A percentile compares a stretch with the other conserved stretches of the same genome.
These are phyloP conservation scores for Chymomyza costata DNA, from an alignment of 1,140 invertebrate species.

Conservation along the genomic window DNA sequence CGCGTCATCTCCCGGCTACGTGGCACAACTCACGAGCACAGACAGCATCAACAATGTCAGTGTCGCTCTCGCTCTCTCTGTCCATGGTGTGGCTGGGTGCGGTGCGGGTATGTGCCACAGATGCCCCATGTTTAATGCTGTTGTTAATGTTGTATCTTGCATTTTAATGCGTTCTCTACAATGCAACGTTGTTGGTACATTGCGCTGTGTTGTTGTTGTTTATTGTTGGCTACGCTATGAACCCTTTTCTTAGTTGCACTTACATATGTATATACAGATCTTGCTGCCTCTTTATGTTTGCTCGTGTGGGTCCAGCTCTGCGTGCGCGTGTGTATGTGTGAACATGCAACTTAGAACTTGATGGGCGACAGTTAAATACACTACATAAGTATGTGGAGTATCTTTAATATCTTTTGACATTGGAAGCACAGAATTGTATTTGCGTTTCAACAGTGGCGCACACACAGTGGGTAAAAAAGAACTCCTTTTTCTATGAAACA, in stretches of 20 bases:
- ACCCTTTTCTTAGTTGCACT: neutral
- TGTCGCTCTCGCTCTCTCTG: no score
- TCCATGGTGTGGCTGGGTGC: no score
- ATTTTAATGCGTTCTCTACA: neutral
- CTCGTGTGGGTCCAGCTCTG: slow-evolving; percentile 17
- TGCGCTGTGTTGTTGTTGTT: slow-evolving; percentile 39
- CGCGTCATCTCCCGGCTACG: no score
- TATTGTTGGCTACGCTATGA: slow-evolving; percentile 22
- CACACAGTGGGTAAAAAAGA: no score
- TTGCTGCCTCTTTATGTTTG: neutral
- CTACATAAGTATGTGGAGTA: no score
- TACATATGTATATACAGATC: slow-evolving; percentile 1
- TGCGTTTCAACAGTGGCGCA: no score
- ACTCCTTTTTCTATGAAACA: no score
- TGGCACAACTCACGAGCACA: neutral
- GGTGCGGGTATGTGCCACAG: neutral
- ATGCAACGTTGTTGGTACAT: neutral
- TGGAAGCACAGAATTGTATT: no score
- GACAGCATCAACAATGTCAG: neutral
- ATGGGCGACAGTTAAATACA: no score
- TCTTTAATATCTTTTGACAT: no score
- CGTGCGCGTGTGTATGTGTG: neutral
- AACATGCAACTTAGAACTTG: neutral
- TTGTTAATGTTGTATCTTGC: neutral
- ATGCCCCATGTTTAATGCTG: neutral